Evolutionary conservation across 2,113 vertebrate genomes (phyloP).

Genomic region (Trinectes maculatus): DNA sequence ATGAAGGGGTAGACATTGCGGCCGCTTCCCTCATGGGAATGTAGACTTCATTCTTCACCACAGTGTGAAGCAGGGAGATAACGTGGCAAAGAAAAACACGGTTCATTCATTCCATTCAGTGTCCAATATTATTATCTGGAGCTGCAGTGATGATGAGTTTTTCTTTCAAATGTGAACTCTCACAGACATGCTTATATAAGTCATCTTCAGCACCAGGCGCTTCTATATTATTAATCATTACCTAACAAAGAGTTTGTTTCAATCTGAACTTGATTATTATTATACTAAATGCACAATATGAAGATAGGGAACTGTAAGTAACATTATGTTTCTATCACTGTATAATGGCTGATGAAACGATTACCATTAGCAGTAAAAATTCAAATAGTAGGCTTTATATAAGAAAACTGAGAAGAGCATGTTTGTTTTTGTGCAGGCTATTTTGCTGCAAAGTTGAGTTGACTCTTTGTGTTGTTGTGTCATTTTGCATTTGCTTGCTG

Average conservation of each 20-base stretch:
- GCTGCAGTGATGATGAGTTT: neutral
- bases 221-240: slow-evolving; percentile 2
- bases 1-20: slow-evolving; percentile 13
- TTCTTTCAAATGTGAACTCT: slow-evolving; percentile 6
- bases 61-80: neutral
- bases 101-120: neutral
- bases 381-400: too few relatives aligned
- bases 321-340: neutral
- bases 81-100: neutral
- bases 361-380: neutral
- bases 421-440: too few relatives aligned
- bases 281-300: neutral
- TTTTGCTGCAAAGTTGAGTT: too few relatives aligned
- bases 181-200: too few relatives aligned
- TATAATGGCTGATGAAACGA: neutral
- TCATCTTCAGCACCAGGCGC: neutral
- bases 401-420: too few relatives aligned
- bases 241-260: too few relatives aligned
- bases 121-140: neutral
- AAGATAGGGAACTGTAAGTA: neutral
- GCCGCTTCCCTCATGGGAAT: neutral
- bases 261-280: slow-evolving; percentile 12
- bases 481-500: too few relatives aligned
- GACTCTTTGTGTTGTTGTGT: too few relatives aligned
- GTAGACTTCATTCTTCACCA: slow-evolving; percentile 13